Percentiles rank a stretch among this genome's conserved stretches.
Conservation (phyloP, 2,113 vertebrate genomes). For the Ifrita kowaldi region DNA sequence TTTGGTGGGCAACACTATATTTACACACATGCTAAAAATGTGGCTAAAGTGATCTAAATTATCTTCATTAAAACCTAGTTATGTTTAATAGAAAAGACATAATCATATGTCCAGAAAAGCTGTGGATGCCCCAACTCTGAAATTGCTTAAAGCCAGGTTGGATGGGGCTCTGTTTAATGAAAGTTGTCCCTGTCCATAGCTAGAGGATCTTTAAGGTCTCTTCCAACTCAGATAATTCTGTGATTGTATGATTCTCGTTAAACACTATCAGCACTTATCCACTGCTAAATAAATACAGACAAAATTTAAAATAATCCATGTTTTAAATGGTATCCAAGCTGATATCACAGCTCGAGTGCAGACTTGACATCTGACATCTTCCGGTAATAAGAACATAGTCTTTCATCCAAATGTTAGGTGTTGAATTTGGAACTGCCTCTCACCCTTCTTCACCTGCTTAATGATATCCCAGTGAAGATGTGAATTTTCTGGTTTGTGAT, state of each 20-base stretch:
- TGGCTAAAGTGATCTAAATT: neutral
- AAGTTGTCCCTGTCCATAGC: neutral
- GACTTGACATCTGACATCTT: neutral
- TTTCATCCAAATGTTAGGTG: neutral
- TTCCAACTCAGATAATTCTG: neutral
- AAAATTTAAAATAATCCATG: neutral
- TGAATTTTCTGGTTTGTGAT: neutral
- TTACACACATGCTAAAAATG: neutral
- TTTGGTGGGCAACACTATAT: neutral
- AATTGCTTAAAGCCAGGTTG: neutral
- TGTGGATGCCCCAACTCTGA: neutral
- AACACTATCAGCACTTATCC: neutral
- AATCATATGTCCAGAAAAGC: neutral
- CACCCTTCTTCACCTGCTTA: neutral
- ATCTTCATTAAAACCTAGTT: neutral
- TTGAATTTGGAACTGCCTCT: neutral
- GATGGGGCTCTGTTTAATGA: neutral
- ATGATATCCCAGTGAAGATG: neutral
- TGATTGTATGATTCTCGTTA: neutral
- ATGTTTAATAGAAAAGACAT: neutral
- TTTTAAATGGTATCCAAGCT: neutral
- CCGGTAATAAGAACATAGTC: neutral
- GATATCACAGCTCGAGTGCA: neutral
- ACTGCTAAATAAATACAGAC: neutral
- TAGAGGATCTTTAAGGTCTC: neutral